Evolutionary conservation across 2,113 vertebrate species (phyloP), one percentile per base, ranked within the genome.

Genomic region (Corvus cornix): DNA sequence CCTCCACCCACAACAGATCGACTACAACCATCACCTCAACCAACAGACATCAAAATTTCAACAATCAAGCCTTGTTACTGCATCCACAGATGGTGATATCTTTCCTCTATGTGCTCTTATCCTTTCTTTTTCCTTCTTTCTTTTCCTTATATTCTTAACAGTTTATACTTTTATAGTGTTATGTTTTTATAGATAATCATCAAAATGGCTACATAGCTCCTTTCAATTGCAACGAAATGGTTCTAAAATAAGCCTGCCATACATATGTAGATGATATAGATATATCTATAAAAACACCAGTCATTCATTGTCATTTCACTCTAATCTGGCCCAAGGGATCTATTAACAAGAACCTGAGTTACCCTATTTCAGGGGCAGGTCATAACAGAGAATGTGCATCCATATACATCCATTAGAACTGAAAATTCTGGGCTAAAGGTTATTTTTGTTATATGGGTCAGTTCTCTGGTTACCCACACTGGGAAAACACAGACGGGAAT

Each of bases 21-120:
- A n/a, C 17, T 56, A 17, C 0, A 10, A 56, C 16, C 17, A 58
- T 43, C 18, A 22, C 8, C 13, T 80, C 33, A 35, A 44, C 8
- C 35, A 44, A 27, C 10, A 66, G 15, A 33, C 9, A 22, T 7
- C 17, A n/a, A 51, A 37, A 58, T 33, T 51, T 10, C 18, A 66
- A 2, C 12, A 37, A 28, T 59, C 22, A 23, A 28, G 22, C 7
- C 27, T 66, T 52, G 59, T 33, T 37, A 9, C 22, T 66, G 18
- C 12, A 37, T 14, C 22, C 10, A 19, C 0, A 0, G 44, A 18
- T 33, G 27, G 4, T 59, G 27, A 33, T 23, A 18, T 44, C 10
- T 64, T 80, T 27, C 17, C 22, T 31, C 14, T 35, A 3, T 22
- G 11, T 31, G 8, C 5, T 43, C 14, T 56, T 43, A 49, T 9